Base-by-base conservation (phyloP, 2,113 vertebrate species). In the Cavia aperea region DNA sequence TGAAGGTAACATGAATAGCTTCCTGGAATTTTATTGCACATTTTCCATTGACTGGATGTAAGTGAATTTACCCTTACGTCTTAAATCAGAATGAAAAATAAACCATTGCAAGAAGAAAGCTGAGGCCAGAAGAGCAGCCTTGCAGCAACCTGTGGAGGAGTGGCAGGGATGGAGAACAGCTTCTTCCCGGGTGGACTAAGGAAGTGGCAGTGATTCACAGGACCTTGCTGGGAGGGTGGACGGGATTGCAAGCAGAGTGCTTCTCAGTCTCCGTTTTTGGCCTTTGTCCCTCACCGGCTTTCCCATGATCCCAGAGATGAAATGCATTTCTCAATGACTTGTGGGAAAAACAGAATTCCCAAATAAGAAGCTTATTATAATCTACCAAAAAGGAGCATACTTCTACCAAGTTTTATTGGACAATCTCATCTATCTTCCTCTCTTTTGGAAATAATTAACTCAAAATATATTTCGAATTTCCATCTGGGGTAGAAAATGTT, bases 401-500 rank as follows among this genome's bases (percentile, higher is more conserved):
- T 14, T n/a, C 49, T 24, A 36, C 21, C 77, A 62, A 33, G 2
- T 77, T 68, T 94, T 92, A 86, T 73, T 62, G 62, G 66, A 94
- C 39, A 5, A 62, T 86, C 63, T 93, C 62, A 18, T 73, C 91
- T 78, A 24, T 86, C 81, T 89, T 2, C 72, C 65, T 94, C 75
- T 92, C 16, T 62, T 91, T 95, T 49, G 62, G 73, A 94, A 95
- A 60, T 62, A 94, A 89, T 94, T 93, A 93, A 91, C 43, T 49
- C 83, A 95, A 60, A 7, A 91, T 79, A 90, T 16, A 75, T 21
- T 91, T 39, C 78, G 46, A 51, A 89, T 94, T 93, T 95, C 54
- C 58, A 81, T 49, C n/a, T 78, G 66, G 86, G 11, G 36, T 62
- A 83, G 11, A 92, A 15, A 0, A 2, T 72, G 23, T 83, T 94